phyloP scores from a whole-genome alignment of 1,140 invertebrate species.

The Onthophagus taurus region DNA sequence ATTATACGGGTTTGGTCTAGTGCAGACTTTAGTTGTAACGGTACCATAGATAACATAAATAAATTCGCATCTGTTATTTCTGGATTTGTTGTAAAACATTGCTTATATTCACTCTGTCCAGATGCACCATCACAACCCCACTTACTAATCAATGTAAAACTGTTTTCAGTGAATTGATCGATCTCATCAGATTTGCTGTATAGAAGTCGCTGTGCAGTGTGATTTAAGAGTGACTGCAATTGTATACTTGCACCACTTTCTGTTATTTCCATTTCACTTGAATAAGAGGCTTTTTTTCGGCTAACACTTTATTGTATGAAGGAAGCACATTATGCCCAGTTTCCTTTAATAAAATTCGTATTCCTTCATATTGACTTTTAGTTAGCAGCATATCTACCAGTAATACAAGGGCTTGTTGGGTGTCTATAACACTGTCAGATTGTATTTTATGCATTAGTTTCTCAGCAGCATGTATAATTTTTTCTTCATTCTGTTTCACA shows the following conservation, averaged over 20 bases:
- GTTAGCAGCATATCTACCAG: too few species aligned
- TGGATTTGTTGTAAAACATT: too few species aligned
- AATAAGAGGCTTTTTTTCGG: not conserved
- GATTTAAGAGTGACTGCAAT: not conserved
- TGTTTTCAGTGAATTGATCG: not conserved
- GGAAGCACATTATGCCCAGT: conserved; percentile 1
- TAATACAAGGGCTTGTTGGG: too few species aligned
- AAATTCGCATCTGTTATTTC: not conserved
- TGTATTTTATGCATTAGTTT: too few species aligned
- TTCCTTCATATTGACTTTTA: too few species aligned
- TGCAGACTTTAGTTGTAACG: not conserved
- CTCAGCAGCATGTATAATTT: too few species aligned
- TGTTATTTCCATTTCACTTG: not conserved
- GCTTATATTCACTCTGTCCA: not conserved
- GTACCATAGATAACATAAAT: not conserved
- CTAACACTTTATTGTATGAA: not conserved
- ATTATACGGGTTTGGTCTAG: not conserved
- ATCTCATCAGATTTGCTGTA: not conserved
- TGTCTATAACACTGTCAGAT: too few species aligned
- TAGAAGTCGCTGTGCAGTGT: not conserved
- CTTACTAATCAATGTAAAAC: not conserved
- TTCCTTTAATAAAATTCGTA: too few species aligned
- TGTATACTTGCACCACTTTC: not conserved
- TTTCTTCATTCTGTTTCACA: too few species aligned
- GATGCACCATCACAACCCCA: conserved; percentile 1